Conservation (phyloP, 1,140 invertebrate genomes). For the Eupristina koningsbergeri region DNA sequence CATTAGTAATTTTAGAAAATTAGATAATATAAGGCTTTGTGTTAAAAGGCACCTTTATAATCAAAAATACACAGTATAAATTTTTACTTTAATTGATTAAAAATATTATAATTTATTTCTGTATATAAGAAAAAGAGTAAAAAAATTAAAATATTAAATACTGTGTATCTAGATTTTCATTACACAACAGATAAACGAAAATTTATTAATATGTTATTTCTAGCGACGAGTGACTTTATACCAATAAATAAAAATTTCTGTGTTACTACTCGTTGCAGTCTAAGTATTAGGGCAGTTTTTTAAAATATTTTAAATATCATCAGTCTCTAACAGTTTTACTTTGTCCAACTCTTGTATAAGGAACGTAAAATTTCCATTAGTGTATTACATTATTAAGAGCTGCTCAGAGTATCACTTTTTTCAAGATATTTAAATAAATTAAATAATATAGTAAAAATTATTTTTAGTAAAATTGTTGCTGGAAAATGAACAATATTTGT, state of each 20-base stretch:
- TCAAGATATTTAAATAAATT: slow-evolving; percentile 45
- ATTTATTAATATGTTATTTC: slow-evolving; percentile 21
- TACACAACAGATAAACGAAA: not conserved
- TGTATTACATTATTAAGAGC: slow-evolving; percentile 33
- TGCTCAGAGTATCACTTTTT: slow-evolving; percentile 20
- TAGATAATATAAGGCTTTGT: not conserved
- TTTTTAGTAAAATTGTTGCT: slow-evolving; percentile 37
- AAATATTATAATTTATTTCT: no score
- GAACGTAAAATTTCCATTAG: slow-evolving; percentile 46
- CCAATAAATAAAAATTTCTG: not conserved
- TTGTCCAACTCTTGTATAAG: slow-evolving; percentile 53
- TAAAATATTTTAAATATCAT: slow-evolving; percentile 55
- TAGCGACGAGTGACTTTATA: slow-evolving; percentile 5
- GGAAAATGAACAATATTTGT: not conserved
- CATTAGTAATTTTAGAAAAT: not conserved
- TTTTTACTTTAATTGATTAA: slow-evolving; percentile 21
- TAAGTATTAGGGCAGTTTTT: slow-evolving; percentile 64
- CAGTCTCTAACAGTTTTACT: slow-evolving; percentile 55
- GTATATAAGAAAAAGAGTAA: slow-evolving; percentile 8
- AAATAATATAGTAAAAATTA: slow-evolving; percentile 43
- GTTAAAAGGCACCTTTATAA: slow-evolving; percentile 35
- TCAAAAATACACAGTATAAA: slow-evolving; percentile 19
- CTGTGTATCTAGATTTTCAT: slow-evolving; percentile 10
- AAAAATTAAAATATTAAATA: slow-evolving; percentile 26
- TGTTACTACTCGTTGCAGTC: slow-evolving; percentile 53